Percentiles rank a stretch among this genome's conserved stretches.
Conservation (phyloP, 2,797 vertebrate species). For the Gadopsis marmoratus region DNA sequence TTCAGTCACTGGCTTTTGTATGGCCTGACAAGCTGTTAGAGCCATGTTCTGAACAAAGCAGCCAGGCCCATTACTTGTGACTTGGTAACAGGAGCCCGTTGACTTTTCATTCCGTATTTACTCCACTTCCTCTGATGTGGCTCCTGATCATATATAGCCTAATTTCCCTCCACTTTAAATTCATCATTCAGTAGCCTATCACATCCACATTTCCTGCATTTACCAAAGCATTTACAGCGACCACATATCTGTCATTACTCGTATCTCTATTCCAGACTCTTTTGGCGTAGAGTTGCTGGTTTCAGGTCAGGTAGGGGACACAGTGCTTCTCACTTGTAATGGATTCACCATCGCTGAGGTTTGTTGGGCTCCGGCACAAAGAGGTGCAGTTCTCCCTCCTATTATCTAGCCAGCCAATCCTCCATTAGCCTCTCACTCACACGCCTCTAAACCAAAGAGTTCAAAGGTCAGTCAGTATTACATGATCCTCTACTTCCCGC, state of each 20-base stretch:
- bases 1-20: conserved; percentile 67
- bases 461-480: conserved; percentile 72
- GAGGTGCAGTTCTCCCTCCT: conserved; percentile 64
- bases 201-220: conserved; percentile 75
- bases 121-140: conserved; percentile 67
- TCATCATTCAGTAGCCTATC: conserved; percentile 77
- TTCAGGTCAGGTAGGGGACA: conserved; percentile 82
- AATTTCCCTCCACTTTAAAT: conserved; percentile 68
- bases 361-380: conserved; percentile 73
- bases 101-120: conserved; percentile 65
- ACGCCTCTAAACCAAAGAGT: conserved; percentile 53
- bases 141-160: conserved; percentile 61
- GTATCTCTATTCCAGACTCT: conserved; percentile 77
- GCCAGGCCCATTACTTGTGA: conserved; percentile 59
- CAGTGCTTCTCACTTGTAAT: conserved; percentile 75
- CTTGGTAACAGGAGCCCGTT: conserved; percentile 70
- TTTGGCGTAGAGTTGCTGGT: conserved; percentile 66
- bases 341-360: conserved; percentile 80
- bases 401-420: conserved; percentile 67
- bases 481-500: conserved; percentile 63
- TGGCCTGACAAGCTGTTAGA: conserved; percentile 65
- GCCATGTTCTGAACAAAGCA: conserved; percentile 60
- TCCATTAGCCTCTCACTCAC: conserved; percentile 65
- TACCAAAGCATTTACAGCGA: conserved; percentile 65
- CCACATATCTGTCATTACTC: conserved; percentile 77